Conservation (phyloP, 2,797 vertebrate genomes). For the Alosa sapidissima region DNA sequence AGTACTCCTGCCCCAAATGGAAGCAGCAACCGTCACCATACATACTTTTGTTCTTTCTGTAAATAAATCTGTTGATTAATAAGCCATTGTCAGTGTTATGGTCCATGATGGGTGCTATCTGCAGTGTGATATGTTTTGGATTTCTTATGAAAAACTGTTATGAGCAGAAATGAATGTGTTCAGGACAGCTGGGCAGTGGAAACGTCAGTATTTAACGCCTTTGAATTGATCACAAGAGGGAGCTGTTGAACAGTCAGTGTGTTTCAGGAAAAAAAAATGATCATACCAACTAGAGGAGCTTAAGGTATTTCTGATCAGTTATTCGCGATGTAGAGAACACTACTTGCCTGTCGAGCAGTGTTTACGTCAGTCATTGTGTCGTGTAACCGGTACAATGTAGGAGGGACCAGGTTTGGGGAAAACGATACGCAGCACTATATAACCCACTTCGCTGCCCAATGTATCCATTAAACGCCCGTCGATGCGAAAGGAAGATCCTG, state of each 20-base stretch:
- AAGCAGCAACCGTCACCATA: slow-evolving; percentile 69
- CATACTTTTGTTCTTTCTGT: slow-evolving; percentile 77
- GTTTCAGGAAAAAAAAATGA: slow-evolving; percentile 13
- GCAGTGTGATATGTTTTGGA: not conserved
- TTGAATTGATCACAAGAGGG: not conserved
- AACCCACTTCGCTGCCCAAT: not conserved
- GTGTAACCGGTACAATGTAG: not conserved
- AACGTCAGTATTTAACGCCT: slow-evolving; percentile 24
- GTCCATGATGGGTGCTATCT: slow-evolving; percentile 19
- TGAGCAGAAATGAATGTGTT: not conserved
- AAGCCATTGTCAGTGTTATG: slow-evolving; percentile 50
- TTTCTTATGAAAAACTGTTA: not conserved
- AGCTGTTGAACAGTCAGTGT: slow-evolving; percentile 2
- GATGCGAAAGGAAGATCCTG: slow-evolving; percentile 32
- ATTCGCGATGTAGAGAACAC: not conserved
- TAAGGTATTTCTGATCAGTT: not conserved
- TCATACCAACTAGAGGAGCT: not conserved
- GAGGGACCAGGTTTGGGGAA: not conserved
- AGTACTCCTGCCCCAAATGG: slow-evolving; percentile 66
- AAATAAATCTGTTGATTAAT: slow-evolving; percentile 84
- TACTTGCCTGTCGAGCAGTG: not conserved
- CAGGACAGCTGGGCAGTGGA: not conserved
- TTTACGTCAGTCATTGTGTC: not conserved
- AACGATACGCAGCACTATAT: not conserved
- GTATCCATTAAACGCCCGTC: not conserved